Evolutionary conservation across 2,113 vertebrate genomes (phyloP).

Genomic region (Gavia stellata): DNA sequence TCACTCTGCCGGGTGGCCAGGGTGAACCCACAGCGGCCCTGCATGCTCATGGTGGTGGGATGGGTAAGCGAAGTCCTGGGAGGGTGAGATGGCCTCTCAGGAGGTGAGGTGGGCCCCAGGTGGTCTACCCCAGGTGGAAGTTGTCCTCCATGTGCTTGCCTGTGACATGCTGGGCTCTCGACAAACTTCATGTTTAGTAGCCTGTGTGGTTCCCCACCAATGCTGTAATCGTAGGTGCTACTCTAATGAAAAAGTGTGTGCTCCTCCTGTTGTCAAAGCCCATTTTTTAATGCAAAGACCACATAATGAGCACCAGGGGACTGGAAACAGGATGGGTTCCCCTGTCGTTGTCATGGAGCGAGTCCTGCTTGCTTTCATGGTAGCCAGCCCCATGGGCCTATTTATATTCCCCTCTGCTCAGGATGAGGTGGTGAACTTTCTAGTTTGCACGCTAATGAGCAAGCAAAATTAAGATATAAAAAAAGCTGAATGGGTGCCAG

Average conservation of each 20-base stretch:
- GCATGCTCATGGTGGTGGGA: rapidly evolving
- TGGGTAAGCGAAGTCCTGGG: not conserved
- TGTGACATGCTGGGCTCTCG: not conserved
- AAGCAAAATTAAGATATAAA: not conserved
- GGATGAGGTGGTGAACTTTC: not conserved
- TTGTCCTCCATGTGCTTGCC: not conserved
- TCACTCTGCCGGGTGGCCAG: not conserved
- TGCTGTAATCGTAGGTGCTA: not conserved
- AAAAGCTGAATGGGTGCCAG: not conserved
- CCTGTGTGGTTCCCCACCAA: no score
- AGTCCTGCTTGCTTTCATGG: not conserved
- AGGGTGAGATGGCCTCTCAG: not conserved
- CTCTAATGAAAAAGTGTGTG: not conserved
- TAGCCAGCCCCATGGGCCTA: not conserved
- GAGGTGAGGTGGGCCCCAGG: not conserved
- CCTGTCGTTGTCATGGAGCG: not conserved
- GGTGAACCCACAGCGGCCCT: not conserved
- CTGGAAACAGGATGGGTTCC: not conserved
- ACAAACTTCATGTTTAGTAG: not conserved
- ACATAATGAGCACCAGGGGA: not conserved
- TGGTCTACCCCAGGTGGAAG: not conserved
- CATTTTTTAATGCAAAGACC: not conserved
- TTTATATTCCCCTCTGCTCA: not conserved
- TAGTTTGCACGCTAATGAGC: not conserved
- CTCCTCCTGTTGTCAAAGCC: not conserved